Evolutionary conservation across 2,888 invertebrate species (phyloP).

Genomic region (Axea sp.): DNA sequence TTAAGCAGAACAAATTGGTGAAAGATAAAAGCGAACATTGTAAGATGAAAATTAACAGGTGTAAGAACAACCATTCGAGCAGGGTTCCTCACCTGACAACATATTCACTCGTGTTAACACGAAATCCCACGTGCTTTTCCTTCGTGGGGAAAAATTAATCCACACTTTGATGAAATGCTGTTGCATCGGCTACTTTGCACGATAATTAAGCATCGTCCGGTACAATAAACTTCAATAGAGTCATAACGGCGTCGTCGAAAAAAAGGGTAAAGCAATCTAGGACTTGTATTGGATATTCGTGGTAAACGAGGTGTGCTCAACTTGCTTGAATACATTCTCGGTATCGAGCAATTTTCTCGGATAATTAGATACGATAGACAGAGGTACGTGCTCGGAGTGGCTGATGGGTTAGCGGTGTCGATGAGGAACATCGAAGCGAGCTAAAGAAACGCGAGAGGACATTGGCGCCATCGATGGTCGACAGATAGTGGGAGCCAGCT

Average conservation of each 20-base stretch:
- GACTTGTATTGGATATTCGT: slow-evolving; percentile 34
- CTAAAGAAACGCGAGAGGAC: slow-evolving; percentile 47
- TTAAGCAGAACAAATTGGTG: too few relatives aligned
- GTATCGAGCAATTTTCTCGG: slow-evolving; percentile 68
- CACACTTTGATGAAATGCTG: background rate
- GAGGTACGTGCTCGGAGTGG: slow-evolving; percentile 63
- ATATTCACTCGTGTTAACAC: slow-evolving; percentile 7
- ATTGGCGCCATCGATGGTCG: slow-evolving; percentile 62
- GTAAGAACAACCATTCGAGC: too few relatives aligned
- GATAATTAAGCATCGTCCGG: slow-evolving; percentile 19
- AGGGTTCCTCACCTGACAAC: too few relatives aligned
- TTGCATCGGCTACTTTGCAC: slow-evolving; percentile 3
- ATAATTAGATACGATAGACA: slow-evolving; percentile 68
- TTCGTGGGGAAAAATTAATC: too few relatives aligned
- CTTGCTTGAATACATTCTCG: slow-evolving; percentile 54
- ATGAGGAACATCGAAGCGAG: slow-evolving; percentile 23
- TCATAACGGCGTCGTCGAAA: slow-evolving; percentile 53
- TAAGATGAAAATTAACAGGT: too few relatives aligned
- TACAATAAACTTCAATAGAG: slow-evolving; percentile 56
- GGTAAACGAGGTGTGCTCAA: slow-evolving; percentile 49
- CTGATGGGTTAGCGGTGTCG: slow-evolving; percentile 53
- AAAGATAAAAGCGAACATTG: too few relatives aligned
- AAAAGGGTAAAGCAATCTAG: slow-evolving; percentile 41
- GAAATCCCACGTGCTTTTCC: too few relatives aligned
- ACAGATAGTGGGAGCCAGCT: slow-evolving; percentile 72